Percentiles rank a stretch among this genome's conserved stretches.
Conservation (phyloP, 2,797 vertebrate species). For the Bradypus variegatus region DNA sequence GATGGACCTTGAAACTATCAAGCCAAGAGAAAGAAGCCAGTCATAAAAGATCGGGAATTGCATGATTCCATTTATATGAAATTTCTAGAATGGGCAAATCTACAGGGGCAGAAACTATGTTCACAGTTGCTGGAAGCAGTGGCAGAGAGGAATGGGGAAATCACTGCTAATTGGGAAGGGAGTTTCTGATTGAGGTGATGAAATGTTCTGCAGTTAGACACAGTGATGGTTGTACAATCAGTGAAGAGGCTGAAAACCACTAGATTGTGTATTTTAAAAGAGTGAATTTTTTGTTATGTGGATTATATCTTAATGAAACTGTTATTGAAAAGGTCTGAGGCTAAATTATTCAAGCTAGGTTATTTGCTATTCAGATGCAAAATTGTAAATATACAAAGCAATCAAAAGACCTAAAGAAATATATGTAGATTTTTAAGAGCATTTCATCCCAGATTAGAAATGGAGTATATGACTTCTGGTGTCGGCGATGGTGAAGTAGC, state of each 20-base stretch:
- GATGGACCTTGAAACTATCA: background rate
- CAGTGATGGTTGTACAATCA: background rate
- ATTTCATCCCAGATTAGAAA: background rate
- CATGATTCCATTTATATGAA: background rate
- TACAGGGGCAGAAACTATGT: background rate
- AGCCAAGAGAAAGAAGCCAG: background rate
- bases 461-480: background rate
- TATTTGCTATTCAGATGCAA: background rate
- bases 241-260: background rate
- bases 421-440: rapidly evolving
- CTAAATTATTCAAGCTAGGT: background rate
- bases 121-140: rapidly evolving
- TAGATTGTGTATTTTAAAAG: rapidly evolving
- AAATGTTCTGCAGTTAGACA: rapidly evolving
- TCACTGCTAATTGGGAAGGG: rapidly evolving
- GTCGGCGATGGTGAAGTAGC: background rate
- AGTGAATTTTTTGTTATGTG: background rate
- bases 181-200: background rate
- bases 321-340: background rate
- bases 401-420: background rate
- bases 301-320: background rate
- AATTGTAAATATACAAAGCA: background rate
- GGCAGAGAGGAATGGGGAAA: too few species aligned
- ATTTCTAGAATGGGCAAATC: background rate
- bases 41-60: background rate